Conservation (phyloP, 2,113 vertebrate species). For the Salvelinus namaycush region DNA sequence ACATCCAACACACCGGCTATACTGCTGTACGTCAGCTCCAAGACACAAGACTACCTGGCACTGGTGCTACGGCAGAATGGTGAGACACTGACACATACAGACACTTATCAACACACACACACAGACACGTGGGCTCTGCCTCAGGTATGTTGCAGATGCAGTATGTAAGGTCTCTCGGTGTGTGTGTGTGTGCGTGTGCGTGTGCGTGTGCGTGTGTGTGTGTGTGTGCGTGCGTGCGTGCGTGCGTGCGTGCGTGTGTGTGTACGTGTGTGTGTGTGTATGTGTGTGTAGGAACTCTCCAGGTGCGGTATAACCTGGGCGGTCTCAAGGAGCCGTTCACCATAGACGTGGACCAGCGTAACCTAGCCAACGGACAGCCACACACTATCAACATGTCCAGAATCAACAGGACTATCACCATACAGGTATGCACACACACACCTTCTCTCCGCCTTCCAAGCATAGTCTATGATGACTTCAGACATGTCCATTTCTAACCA, state of each 20-base stretch:
- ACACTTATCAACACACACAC: no score
- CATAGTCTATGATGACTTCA: no score
- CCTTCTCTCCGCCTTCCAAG: no score
- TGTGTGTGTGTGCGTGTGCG: neutral
- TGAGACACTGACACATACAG: constrained; percentile 36
- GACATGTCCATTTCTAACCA: no score
- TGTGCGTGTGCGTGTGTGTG: neutral
- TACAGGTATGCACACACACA: constrained; percentile 81
- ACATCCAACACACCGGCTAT: constrained; percentile 88
- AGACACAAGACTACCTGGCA: constrained; percentile 87
- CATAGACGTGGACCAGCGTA: constrained; percentile 89
- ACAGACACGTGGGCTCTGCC: no score
- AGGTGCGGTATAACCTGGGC: constrained; percentile 88
- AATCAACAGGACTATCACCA: constrained; percentile 75
- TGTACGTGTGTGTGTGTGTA: neutral
- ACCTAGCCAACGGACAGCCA: constrained; percentile 93
- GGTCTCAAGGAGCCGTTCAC: constrained; percentile 84
- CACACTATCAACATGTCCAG: constrained; percentile 91
- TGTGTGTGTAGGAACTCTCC: constrained; percentile 79
- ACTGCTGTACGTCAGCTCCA: constrained; percentile 89
- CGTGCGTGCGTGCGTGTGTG: no score
- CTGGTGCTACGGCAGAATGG: constrained; percentile 85
- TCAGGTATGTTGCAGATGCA: no score
- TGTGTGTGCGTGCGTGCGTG: neutral
- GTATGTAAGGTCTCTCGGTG: no score